Evolutionary conservation across 2,888 invertebrate genomes (phyloP), one percentile per base, ranked within the genome.

Genomic region (Idaea biselata): DNA sequence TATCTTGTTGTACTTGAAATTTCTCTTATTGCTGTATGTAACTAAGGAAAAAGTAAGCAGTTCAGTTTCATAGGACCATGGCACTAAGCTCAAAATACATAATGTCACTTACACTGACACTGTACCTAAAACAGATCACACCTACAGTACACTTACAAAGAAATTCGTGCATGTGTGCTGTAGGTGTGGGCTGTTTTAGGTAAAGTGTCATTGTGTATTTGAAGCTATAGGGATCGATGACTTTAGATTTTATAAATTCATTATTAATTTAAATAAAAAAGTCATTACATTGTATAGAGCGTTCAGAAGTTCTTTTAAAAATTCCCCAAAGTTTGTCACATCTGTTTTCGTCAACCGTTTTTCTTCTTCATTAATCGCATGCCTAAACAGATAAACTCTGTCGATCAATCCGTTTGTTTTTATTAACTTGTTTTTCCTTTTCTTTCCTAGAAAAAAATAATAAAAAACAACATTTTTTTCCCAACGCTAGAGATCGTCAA

Each of bases 21-120:
- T 16, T 82, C 71, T 60, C 80, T 85, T 16, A 91, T 61, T 0
- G 87, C 80, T 4, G 76, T 76, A 64, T 91, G 89, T 0, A 91
- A 60, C 91, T 91, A 80, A 58, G 85, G 86, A 60, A 63, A 1
- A 3, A 60, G 4, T 31, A 16, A 57, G n/a, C 17, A 25, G 25
- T 25, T 5, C 25, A 25, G n/a, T n/a, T n/a, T n/a, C n/a, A n/a
- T n/a, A n/a, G n/a, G n/a, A n/a, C n/a, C n/a, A n/a, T n/a, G n/a
- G n/a, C n/a, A n/a, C n/a, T n/a, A n/a, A n/a, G n/a, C n/a, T n/a
- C n/a, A n/a, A n/a, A n/a, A n/a, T n/a, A n/a, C n/a, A n/a, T n/a
- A n/a, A n/a, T n/a, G n/a, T n/a, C n/a, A n/a, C n/a, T n/a, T n/a
- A n/a, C n/a, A n/a, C n/a, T n/a, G n/a, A n/a, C n/a, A n/a, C n/a